Base-by-base conservation (phyloP, 2,888 invertebrate genomes). In the Trichopoda pennipes region DNA sequence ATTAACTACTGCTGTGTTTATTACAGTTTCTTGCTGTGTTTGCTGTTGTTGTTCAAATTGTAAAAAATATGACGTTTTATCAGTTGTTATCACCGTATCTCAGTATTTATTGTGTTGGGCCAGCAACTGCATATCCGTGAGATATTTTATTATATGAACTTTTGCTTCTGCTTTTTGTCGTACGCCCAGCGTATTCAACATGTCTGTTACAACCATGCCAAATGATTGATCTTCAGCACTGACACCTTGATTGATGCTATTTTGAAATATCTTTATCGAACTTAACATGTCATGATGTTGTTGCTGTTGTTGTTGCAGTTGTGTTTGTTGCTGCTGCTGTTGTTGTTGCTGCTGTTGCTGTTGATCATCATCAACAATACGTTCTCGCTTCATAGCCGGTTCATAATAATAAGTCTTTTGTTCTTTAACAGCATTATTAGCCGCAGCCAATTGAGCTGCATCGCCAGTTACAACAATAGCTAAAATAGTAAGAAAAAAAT, bases 391-490 rank as follows among this genome's bases (percentile, higher is more conserved):
- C 61, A 89, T 74, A 42, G 88, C 87, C 47, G 89, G 90, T 83
- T 89, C 89, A 84, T 89, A 89, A 80, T 90, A 89, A 78, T 90
- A 89, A 69, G 89, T 90, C 78, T 89, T 89, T 79, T 90, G 89
- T 47, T 89, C 89, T 51, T 90, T 89, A 66, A 88, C 86, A 19
- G 79, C 81, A 70, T 75, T 82, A 47, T 87, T 88, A 23, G 88
- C 88, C 28, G 89, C 87, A 42, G 90, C 88, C 72, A 90, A 85
- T 78, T 90, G 90, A 12, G 90, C 81, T 19, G 89, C 87, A 80
- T 89, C 89, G 77, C 89, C 87, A 78, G 89, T 89, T 70, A 89
- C 89, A 61, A 90, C 87, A 76, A 89, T 89, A 85, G 88, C 89
- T 89, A 56, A 38, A 55, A 19, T 23, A 38, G 38, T 3, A 32